phyloP scores from a whole-genome alignment of 2,888 invertebrate genomes.

The Phytoseiulus persimilis region DNA sequence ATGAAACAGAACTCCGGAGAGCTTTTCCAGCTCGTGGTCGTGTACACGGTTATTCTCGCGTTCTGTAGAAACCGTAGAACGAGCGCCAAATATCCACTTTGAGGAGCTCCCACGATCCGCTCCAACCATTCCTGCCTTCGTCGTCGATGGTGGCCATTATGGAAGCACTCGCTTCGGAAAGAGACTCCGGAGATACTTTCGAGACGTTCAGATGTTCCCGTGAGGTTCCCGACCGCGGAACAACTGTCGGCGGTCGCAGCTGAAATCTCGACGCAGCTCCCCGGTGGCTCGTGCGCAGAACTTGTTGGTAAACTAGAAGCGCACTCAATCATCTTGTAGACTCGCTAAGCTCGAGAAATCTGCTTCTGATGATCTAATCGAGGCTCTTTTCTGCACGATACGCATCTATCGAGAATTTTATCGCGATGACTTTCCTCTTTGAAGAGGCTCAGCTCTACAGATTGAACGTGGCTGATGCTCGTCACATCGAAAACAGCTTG shows the following conservation, averaged over 20 bases:
- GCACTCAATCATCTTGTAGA: not conserved
- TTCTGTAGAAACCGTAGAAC: not conserved
- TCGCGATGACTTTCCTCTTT: not conserved
- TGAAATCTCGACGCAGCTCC: not conserved
- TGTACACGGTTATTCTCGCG: not conserved
- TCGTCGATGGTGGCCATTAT: too few relatives aligned
- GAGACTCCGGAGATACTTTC: too few relatives aligned
- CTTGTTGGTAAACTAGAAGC: not conserved
- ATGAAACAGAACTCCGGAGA: too few relatives aligned
- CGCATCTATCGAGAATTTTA: not conserved
- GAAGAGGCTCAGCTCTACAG: not conserved
- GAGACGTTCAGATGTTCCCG: not conserved
- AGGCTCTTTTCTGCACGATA: not conserved
- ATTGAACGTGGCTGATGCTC: not conserved
- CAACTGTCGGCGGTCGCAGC: too few relatives aligned
- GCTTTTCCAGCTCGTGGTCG: too few relatives aligned
- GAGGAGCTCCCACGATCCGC: not conserved
- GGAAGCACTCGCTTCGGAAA: too few relatives aligned
- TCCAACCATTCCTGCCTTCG: too few relatives aligned
- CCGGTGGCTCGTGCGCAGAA: not conserved
- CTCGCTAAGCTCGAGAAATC: not conserved
- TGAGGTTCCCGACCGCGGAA: not conserved
- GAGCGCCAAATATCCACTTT: not conserved
- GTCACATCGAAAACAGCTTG: not conserved
- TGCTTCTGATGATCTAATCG: not conserved